Conservation (phyloP, 2,888 invertebrate genomes). For the Rhingia campestris region DNA sequence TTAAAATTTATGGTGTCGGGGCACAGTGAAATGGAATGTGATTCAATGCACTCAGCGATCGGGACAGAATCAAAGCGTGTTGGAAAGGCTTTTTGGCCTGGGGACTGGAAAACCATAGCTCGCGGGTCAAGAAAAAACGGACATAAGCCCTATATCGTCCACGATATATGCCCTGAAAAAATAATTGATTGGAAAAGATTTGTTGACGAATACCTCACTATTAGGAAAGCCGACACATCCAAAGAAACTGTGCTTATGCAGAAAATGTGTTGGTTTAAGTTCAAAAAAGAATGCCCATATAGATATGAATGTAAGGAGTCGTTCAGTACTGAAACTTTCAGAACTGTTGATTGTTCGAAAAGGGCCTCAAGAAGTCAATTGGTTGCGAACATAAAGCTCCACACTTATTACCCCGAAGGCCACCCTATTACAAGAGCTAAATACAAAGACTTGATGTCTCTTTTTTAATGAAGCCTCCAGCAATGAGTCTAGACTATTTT, state of each 20-base stretch:
- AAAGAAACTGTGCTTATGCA: constrained; percentile 16
- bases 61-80: constrained; percentile 9
- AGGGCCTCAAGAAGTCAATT: constrained; percentile 7
- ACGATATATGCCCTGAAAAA: constrained; percentile 1
- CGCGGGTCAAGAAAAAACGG: constrained; percentile 2
- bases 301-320: constrained; percentile 11
- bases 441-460: constrained; percentile 24
- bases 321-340: constrained; percentile 1
- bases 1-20: constrained; percentile 28
- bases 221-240: constrained; percentile 18
- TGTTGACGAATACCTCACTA: constrained; percentile 15
- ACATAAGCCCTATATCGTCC: not conserved
- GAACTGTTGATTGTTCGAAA: constrained; percentile 13
- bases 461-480: not conserved
- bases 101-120: constrained; percentile 2
- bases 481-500: constrained; percentile 1
- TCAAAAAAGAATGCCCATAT: constrained; percentile 19
- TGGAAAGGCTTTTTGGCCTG: constrained; percentile 20
- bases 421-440: not conserved
- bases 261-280: constrained; percentile 14
- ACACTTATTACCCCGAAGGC: not conserved
- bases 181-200: constrained; percentile 15
- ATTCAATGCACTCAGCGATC: constrained; percentile 24
- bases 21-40: constrained; percentile 26
- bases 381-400: constrained; percentile 1